phyloP scores from a whole-genome alignment of 2,113 vertebrate species.

The Lepus europaeus region DNA sequence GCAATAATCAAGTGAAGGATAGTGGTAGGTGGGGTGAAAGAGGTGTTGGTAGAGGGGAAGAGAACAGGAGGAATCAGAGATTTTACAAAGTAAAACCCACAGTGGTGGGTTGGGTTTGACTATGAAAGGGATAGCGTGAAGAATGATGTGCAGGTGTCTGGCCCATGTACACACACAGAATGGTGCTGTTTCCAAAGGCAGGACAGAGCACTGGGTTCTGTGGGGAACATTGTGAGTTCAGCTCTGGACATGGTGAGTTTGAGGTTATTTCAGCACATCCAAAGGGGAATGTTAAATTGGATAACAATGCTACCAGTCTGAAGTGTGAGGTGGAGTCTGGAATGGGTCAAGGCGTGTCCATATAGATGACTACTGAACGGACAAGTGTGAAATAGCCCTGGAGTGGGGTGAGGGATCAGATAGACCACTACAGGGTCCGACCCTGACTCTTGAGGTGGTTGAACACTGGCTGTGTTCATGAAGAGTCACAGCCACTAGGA shows the following conservation, averaged over 20 bases:
- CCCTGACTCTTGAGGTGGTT: background rate
- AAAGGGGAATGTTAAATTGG: background rate
- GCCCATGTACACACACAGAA: background rate
- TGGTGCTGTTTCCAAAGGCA: background rate
- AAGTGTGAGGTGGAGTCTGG: background rate
- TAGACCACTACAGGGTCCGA: background rate
- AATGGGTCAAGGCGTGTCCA: background rate
- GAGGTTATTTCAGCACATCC: background rate
- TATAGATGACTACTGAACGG: background rate
- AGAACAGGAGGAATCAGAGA: background rate
- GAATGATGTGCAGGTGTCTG: background rate
- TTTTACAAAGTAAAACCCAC: background rate
- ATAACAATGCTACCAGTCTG: background rate
- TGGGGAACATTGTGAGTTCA: background rate
- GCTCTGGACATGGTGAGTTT: background rate
- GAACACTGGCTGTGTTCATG: rapidly evolving
- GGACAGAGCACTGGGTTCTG: background rate
- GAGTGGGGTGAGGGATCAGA: no score
- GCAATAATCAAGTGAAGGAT: background rate
- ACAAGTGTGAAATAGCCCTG: background rate
- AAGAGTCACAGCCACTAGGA: background rate
- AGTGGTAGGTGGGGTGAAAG: background rate
- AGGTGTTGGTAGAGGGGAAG: background rate
- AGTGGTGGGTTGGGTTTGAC: background rate
- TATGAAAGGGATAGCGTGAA: background rate